Evolutionary conservation across 2,797 vertebrate genomes (phyloP).

Genomic region (Neomorphus geoffroyi): DNA sequence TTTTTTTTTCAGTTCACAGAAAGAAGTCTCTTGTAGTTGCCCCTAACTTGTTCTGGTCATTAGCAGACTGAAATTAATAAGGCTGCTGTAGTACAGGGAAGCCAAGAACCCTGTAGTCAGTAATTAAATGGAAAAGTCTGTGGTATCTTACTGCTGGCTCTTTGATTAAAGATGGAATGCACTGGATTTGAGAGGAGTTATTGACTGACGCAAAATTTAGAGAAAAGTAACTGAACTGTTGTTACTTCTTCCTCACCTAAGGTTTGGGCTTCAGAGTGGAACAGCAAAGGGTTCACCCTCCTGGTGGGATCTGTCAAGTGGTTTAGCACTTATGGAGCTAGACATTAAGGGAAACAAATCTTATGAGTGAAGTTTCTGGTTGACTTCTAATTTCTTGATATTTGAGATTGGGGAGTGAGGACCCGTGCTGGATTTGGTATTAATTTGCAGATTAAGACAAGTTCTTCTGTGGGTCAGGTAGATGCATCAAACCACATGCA

Average conservation of each 20-base stretch:
- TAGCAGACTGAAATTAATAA: not conserved
- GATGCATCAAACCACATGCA: not conserved
- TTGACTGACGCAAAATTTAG: not conserved
- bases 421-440: not conserved
- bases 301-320: not conserved
- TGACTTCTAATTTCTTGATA: not conserved
- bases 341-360: not conserved
- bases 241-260: not conserved
- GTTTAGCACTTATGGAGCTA: not conserved
- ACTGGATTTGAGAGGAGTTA: not conserved
- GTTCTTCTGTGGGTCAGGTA: not conserved
- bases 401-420: not conserved
- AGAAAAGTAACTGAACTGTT: not conserved
- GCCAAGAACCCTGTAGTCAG: not conserved
- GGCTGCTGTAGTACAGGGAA: not conserved
- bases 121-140: not conserved
- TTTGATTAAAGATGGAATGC: not conserved
- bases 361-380: not conserved
- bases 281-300: not conserved
- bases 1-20: not conserved
- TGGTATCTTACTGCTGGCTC: not conserved
- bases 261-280: not conserved
- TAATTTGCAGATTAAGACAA: not conserved
- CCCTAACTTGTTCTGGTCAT: not conserved
- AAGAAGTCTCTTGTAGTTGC: not conserved